Evolutionary conservation across 2,797 vertebrate species (phyloP), one percentile per base, ranked within the genome.

Genomic region (Enteromius thamalakanensis): DNA sequence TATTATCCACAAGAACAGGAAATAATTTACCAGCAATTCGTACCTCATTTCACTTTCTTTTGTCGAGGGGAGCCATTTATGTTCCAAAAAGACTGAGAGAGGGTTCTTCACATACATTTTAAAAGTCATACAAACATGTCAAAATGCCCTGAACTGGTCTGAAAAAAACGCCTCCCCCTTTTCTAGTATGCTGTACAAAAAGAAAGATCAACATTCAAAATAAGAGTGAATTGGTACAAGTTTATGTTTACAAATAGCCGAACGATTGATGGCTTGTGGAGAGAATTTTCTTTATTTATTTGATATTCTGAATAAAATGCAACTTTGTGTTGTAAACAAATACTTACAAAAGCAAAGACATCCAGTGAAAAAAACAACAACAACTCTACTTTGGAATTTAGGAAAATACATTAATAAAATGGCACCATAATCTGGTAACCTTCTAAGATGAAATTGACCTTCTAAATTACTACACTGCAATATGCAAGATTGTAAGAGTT

Each of bases 11-110:
- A 87, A 71, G 90, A 92, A 89, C 90, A 91, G 91, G 89, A 92
- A 94, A 93, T 94, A 89, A 93, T 93, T 94, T 90, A 85, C 90
- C 84, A 86, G 89, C 89, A 92, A 94, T 93, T 92, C 93, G 90
- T 90, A 91, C 92, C 87, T 93, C 90, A 92, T 93, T 93, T 92
- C 83, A 62, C 87, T 89, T 79, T 65, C 45, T 89, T 91, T 90
- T 89, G 85, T 88, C 86, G 67, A 79, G 84, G 76, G 86, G 47
- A 77, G 80, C 87, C 32, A 75, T 80, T 81, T 81, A 40, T 79
- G 72, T 68, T 68, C 15, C 37, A 65, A 84, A 89, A 76, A 65
- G 85, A 84, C 76, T 70, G 72, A 65, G 85, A 84, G 77, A 45
- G 55, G 19, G 79, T 88, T 89, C 23, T 71, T 55, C 64, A 78